Evolutionary conservation across 2,113 vertebrate genomes (phyloP), one percentile per base, ranked within the genome.

Genomic region (Cephalopholis sonnerati): DNA sequence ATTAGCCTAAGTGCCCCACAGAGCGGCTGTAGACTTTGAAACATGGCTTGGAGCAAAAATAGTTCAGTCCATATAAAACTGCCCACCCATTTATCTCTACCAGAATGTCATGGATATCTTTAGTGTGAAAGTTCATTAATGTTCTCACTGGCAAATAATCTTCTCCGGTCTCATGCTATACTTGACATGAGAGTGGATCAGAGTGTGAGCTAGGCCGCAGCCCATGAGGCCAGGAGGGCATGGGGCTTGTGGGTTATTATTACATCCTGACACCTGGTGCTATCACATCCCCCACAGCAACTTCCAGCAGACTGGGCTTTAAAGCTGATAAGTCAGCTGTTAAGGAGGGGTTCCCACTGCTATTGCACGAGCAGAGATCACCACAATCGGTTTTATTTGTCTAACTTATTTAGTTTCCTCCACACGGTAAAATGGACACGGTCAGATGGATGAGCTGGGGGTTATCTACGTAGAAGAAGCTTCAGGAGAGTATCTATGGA

Each of bases 301-400:
- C 82, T 64, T 81, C 77, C 76, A 79, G 55, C 41, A 65, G 63
- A 72, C 54, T 3, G 57, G 67, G 20, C 50, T 79, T 77, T 18
- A 80, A 69, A 89, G 76, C 71, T 92, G 91, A 92, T 93, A 91
- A 94, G 79, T 95, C 93, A 93, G 91, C 92, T 87, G 77, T 62
- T 72, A 63, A 79, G 10, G 44, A 79, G 67, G 67, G 84, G 72
- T 85, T 82, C 41, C 63, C 32, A 85, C 61, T 32, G 46, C 51
- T 66, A 77, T 51, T 57, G 50, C 50, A 85, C 69, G 24, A 68
- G 27, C 46, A 61, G 16, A 54, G 18, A 75, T 64, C 63, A 75
- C 36, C 17, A 20, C 16, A 18, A 85, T 81, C 10, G 4, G 65
- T 72, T 50, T 13, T 24, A 54, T 73, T 64, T 0, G 0, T 74